These are phyloP conservation scores for Philaethria dido DNA, from an alignment of 2,888 invertebrate genomes.

Conservation along the genomic window DNA sequence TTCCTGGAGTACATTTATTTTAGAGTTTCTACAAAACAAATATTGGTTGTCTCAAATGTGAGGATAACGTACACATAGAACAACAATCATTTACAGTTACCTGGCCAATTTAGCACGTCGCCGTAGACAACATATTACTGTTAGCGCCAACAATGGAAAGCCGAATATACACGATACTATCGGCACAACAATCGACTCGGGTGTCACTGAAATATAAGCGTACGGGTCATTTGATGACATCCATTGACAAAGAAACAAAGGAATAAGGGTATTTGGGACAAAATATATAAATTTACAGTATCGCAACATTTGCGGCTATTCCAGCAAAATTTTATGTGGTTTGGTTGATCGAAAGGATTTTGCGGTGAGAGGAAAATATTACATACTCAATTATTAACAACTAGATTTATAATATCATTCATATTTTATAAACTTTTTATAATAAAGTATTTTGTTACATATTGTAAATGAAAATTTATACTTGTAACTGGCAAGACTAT, in stretches of 20 bases:
- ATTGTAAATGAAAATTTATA: too few relatives aligned
- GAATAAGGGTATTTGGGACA: conserved; percentile 30
- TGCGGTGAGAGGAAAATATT: not conserved
- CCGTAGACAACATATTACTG: conserved; percentile 93
- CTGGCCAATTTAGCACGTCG: conserved; percentile 91
- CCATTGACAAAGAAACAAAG: conserved; percentile 33
- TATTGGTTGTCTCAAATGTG: not conserved
- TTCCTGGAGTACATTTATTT: too few relatives aligned
- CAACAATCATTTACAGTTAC: conserved; percentile 52
- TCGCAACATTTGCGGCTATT: conserved; percentile 11
- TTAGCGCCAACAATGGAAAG: conserved; percentile 92
- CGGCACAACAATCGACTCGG: conserved; percentile 94
- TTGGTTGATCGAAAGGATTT: not conserved
- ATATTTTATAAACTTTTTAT: not conserved
- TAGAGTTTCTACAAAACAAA: too few relatives aligned
- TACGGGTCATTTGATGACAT: conserved; percentile 30
- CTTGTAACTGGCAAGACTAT: not conserved
- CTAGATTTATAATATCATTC: not conserved
- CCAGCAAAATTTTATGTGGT: conserved; percentile 10
- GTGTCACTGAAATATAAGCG: conserved; percentile 87
- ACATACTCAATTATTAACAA: not conserved
- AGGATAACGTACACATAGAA: not conserved
- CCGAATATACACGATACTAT: conserved; percentile 95
- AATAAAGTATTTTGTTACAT: too few relatives aligned
- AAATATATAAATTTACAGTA: conserved; percentile 32